Evolutionary conservation across 2,113 vertebrate genomes (phyloP).

Genomic region (Pachyramphus minor): DNA sequence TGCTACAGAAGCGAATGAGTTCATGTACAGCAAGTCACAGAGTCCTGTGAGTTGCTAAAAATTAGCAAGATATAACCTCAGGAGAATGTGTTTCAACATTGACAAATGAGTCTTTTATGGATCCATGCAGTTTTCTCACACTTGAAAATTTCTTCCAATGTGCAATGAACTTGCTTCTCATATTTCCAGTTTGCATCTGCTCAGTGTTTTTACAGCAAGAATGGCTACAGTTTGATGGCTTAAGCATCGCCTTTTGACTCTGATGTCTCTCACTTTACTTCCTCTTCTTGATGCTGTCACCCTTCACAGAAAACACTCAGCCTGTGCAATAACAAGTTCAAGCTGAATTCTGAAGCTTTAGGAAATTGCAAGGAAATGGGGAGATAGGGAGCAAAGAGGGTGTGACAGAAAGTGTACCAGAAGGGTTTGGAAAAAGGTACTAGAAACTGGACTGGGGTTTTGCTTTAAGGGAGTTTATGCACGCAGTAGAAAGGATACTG

Average conservation of each 20-base stretch:
- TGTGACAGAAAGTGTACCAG: not conserved
- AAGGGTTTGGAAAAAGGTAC: not conserved
- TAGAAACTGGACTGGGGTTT: not conserved
- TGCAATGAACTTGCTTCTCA: not conserved
- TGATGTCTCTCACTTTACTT: not conserved
- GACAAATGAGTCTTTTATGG: not conserved
- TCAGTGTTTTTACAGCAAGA: not conserved
- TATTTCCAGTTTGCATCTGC: not conserved
- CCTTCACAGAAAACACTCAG: not conserved
- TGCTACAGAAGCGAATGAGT: not conserved
- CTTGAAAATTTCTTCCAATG: not conserved
- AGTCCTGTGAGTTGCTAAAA: not conserved
- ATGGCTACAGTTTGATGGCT: not conserved
- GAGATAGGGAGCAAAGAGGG: not conserved
- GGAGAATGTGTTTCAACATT: not conserved
- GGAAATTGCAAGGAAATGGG: not conserved
- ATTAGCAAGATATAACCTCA: not conserved
- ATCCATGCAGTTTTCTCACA: not conserved
- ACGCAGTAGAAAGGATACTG: not conserved
- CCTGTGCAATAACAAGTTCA: not conserved
- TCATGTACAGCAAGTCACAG: not conserved
- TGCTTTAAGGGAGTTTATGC: not conserved
- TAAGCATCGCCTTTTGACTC: not conserved
- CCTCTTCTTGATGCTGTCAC: not conserved
- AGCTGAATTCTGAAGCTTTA: not conserved